Evolutionary conservation across 1,140 invertebrate genomes (phyloP), one percentile per base, ranked within the genome.

Genomic region (Pogonomyrmex californicus): DNA sequence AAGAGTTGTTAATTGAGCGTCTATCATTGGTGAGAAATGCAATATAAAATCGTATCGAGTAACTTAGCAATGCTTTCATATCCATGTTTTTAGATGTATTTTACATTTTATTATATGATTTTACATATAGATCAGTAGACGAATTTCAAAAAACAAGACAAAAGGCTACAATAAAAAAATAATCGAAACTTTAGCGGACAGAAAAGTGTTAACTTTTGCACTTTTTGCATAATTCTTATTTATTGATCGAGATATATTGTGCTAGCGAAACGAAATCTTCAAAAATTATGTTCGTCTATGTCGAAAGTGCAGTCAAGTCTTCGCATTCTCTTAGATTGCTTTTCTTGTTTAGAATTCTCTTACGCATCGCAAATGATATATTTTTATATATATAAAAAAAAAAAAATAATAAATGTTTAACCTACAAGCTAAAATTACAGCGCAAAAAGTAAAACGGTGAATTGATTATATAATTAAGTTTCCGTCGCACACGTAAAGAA

Each of bases 211-310:
- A n/a, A 83, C 14, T 56, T 33, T 30, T n/a, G 38, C 14, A 54
- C 33, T 17, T 41, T 73, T 33, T 12, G 33, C n/a, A 66, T 70
- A 36, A 36, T 47, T 30, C 56, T 70, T 54, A 54, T 54, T 17
- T 70, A 81, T 81, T 33, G 5, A 81, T 81, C 51, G 47, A 70
- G 23, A 70, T 81, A 66, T 41, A 70, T 81, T 36, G 23, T 56
- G 1, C 38, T 70, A 47, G 51, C 65, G 23, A 81, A 81, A 54
- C 23, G 7, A 38, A 38, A 79, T 81, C 10, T 44, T 3, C 36
- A 17, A 81, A 41, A 66, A 2, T 36, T 12, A 65, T 51, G 10
- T 79, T 66, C 2, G 2, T 33, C 14, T 23, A 36, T 9, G 1
- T 3, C 17, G 1, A 81, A 79, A 66, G 38, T 41, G 12, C n/a